Evolutionary conservation across 1,140 invertebrate genomes (phyloP), one percentile per base, ranked within the genome.

Genomic region (Habropoda laboriosa): DNA sequence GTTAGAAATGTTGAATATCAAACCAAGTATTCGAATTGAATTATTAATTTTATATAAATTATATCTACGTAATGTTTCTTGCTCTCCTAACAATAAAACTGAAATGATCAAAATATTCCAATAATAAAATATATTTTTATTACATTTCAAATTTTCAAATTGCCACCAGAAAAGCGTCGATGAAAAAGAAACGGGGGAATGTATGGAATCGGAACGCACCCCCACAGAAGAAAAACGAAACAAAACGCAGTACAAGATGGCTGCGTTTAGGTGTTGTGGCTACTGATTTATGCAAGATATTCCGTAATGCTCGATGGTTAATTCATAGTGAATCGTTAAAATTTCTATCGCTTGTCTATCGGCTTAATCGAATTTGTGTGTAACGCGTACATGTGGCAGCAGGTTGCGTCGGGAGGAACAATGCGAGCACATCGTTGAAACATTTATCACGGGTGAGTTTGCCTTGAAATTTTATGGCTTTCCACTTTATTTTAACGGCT

Each of bases 201-300:
- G 70, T n/a, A 32, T 42, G 87, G 87, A 90, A 89, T 79, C 35
- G 89, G 86, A 89, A 83, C 89, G 87, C 89, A 90, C 86, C 88
- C 89, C 85, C 86, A 87, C 87, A 87, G 88, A 86, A 88, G 86
- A 89, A 90, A 90, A 88, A 86, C 79, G 83, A 88, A 89, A 88
- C 84, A 87, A 89, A 88, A 88, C 77, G 82, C 71, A 86, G 75
- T 87, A 89, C 90, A 91, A 91, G 88, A 91, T 91, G 90, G 90
- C 90, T 85, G 83, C 90, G 88, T 86, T 90, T 90, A 89, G 88
- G 88, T 91, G 89, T 92, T 90, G 89, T 91, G 90, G 86, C 86
- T 88, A 86, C 70, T 91, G 85, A 82, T 80, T 70, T 84, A 67
- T 81, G 80, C 61, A 77, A 70, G 45, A 60, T 73, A 68, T 67